phyloP scores from a whole-genome alignment of 2,797 vertebrate species.

The Poecilia picta region DNA sequence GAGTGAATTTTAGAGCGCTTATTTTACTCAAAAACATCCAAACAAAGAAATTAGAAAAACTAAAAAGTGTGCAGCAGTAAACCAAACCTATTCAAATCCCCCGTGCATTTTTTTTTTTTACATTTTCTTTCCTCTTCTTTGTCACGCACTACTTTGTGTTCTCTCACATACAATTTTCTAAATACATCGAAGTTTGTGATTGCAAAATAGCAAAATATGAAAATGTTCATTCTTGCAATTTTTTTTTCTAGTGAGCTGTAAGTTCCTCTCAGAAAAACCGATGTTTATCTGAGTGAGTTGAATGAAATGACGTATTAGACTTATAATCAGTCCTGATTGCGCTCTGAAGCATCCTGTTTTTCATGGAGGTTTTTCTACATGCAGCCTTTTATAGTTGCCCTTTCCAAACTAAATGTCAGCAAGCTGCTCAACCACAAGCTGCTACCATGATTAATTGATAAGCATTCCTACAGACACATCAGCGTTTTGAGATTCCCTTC shows the following conservation, averaged over 20 bases:
- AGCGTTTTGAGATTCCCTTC: slow-evolving; percentile 18
- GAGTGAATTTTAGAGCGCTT: neutral
- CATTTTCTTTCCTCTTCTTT: neutral
- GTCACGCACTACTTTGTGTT: neutral
- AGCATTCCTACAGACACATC: slow-evolving; percentile 40
- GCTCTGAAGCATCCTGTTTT: slow-evolving; percentile 9
- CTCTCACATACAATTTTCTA: neutral
- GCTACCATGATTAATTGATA: slow-evolving; percentile 73
- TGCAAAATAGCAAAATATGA: neutral
- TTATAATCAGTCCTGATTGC: slow-evolving; percentile 1
- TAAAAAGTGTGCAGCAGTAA: neutral
- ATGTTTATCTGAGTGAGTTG: slow-evolving; percentile 5
- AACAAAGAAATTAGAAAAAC: neutral
- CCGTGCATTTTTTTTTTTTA: neutral
- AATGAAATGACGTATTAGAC: slow-evolving; percentile 9
- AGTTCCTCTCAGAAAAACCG: neutral
- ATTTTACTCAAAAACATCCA: neutral
- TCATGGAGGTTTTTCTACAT: slow-evolving; percentile 6
- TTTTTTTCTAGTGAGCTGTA: neutral
- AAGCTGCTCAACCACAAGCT: slow-evolving; percentile 65
- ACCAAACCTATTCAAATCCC: neutral
- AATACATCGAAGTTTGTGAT: neutral
- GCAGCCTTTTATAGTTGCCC: slow-evolving; percentile 42
- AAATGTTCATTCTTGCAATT: neutral
- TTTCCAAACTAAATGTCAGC: slow-evolving; percentile 70